Percentiles rank a stretch among this genome's conserved stretches.
phyloP scores from a whole-genome alignment of 1,140 invertebrate species.

The Monochamus saltuarius region DNA sequence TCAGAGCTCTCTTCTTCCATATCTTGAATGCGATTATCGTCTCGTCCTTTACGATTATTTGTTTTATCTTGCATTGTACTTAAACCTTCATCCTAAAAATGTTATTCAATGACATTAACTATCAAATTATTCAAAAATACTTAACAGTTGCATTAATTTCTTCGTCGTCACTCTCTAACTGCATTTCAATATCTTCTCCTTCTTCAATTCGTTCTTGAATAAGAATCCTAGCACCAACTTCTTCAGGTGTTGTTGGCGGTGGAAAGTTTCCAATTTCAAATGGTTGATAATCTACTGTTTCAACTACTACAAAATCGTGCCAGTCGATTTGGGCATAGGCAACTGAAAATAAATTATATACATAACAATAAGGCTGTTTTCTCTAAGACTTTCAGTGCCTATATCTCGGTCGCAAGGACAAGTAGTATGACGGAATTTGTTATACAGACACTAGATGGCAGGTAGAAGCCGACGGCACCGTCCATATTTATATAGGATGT shows the following conservation, averaged over 20 bases:
- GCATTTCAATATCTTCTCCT: constrained; percentile 71
- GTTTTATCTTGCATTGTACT: constrained; percentile 67
- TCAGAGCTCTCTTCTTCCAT: constrained; percentile 88
- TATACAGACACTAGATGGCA: too few species aligned
- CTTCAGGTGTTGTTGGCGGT: constrained; percentile 93
- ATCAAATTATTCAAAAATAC: background rate
- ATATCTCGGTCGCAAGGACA: too few species aligned
- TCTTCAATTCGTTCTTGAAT: constrained; percentile 71
- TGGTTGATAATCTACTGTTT: constrained; percentile 98
- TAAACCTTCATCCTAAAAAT: constrained; percentile 65
- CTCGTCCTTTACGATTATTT: constrained; percentile 43
- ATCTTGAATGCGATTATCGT: constrained; percentile 69
- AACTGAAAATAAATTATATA: constrained; percentile 56
- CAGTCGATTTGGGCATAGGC: constrained; percentile 99
- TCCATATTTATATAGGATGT: constrained; percentile 1
- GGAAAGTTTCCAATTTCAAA: constrained; percentile 95
- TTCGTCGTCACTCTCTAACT: constrained; percentile 69
- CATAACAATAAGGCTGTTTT: constrained; percentile 15
- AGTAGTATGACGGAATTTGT: too few species aligned
- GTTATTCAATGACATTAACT: background rate
- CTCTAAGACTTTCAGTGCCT: too few species aligned
- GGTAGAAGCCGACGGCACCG: too few species aligned
- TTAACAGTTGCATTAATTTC: constrained; percentile 44
- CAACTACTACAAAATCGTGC: constrained; percentile 99
- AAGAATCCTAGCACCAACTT: constrained; percentile 92